Percentiles rank a stretch among this genome's conserved stretches.
Conservation (phyloP, 2,888 invertebrate species). For the Rhabditophanes sp. region DNA sequence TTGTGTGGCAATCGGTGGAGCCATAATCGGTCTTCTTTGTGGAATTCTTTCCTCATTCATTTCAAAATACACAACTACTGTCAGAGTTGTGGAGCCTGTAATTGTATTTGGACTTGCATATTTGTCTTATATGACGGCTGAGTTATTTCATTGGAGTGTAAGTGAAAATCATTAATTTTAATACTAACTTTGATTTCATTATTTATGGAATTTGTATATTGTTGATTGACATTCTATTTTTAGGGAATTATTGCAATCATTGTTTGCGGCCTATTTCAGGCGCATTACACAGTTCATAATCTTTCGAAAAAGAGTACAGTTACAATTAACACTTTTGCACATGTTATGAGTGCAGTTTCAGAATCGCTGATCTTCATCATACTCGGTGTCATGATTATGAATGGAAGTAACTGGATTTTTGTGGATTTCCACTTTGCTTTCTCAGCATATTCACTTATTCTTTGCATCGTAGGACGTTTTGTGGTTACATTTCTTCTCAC, state of each 20-base stretch:
- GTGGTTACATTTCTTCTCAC: slow-evolving; percentile 47
- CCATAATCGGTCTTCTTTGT: slow-evolving; percentile 48
- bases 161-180: too few relatives aligned
- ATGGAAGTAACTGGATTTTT: slow-evolving; percentile 31
- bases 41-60: slow-evolving; percentile 48
- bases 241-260: slow-evolving; percentile 47
- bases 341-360: slow-evolving; percentile 46
- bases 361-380: slow-evolving; percentile 53
- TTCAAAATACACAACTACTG: slow-evolving; percentile 44
- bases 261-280: slow-evolving; percentile 51
- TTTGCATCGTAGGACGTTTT: slow-evolving; percentile 28
- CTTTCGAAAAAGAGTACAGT: slow-evolving; percentile 50
- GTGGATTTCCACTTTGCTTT: slow-evolving; percentile 27
- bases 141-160: slow-evolving; percentile 52
- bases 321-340: slow-evolving; percentile 51
- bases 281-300: slow-evolving; percentile 51
- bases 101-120: slow-evolving; percentile 51
- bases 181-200: too few relatives aligned
- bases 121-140: slow-evolving; percentile 50
- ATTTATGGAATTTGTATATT: slow-evolving; percentile 3
- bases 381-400: slow-evolving; percentile 50
- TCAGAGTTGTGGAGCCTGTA: slow-evolving; percentile 50
- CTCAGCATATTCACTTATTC: slow-evolving; percentile 23
- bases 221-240: background rate
- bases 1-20: slow-evolving; percentile 49